phyloP scores from a whole-genome alignment of 2,113 vertebrate genomes.

The Tichodroma muraria region DNA sequence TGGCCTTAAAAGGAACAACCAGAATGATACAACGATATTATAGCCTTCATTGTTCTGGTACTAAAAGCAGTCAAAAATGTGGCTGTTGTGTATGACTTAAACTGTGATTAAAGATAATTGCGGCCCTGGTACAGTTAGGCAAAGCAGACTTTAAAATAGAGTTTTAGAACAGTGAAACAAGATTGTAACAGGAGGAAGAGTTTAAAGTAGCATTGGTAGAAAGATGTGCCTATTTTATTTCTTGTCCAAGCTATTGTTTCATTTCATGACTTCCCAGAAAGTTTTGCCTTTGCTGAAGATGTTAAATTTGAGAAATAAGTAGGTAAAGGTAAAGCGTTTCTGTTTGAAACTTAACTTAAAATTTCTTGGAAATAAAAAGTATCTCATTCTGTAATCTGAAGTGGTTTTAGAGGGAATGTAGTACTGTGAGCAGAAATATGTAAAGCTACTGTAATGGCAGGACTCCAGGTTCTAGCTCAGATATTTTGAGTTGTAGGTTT shows the following conservation, averaged over 20 bases:
- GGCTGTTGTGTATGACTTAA: background rate
- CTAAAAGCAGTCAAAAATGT: background rate
- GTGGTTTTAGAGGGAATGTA: background rate
- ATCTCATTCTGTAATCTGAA: background rate
- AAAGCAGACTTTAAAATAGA: background rate
- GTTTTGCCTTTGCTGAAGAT: background rate
- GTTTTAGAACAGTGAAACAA: background rate
- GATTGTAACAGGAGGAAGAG: background rate
- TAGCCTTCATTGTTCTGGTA: background rate
- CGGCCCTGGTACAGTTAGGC: background rate
- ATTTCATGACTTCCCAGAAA: background rate
- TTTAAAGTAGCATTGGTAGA: background rate
- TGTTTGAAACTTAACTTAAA: background rate
- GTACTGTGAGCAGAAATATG: background rate
- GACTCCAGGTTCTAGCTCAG: background rate
- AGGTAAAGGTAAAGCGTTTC: background rate
- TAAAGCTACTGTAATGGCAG: background rate
- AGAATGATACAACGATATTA: background rate
- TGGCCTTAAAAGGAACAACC: background rate
- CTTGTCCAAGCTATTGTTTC: background rate
- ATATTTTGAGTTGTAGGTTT: background rate
- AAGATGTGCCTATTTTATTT: background rate
- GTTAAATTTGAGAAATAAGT: background rate
- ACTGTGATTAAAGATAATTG: background rate
- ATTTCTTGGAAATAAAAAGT: background rate